A percentile compares a stretch with the other conserved stretches of the same genome.
Conservation (phyloP, 2,888 invertebrate species). For the Mimas tiliae region DNA sequence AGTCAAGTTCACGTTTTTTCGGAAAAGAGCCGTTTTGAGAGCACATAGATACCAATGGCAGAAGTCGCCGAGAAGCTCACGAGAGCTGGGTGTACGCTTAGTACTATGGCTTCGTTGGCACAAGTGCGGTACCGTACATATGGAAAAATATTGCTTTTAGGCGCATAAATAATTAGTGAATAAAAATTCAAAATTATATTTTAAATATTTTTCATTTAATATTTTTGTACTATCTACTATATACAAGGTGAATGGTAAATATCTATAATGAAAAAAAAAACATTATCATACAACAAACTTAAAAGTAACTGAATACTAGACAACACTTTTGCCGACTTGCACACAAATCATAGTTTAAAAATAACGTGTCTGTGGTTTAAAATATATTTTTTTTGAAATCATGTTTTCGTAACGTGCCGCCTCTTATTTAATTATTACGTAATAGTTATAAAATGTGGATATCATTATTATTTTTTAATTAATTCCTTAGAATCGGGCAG, state of each 20-base stretch:
- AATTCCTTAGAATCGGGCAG: neutral
- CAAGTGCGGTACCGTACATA: too few species aligned
- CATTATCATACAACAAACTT: conserved; percentile 71
- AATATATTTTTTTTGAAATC: neutral
- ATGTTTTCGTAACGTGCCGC: neutral
- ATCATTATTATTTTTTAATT: neutral
- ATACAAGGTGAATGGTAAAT: conserved; percentile 79
- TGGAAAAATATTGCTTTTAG: conserved; percentile 9
- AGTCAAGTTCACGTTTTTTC: too few species aligned
- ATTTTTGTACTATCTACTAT: conserved; percentile 84
- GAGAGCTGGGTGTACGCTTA: too few species aligned
- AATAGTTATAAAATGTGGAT: neutral
- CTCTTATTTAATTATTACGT: neutral
- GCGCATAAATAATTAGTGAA: conserved; percentile 31
- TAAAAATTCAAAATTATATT: conserved; percentile 48
- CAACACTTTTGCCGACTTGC: conserved; percentile 21
- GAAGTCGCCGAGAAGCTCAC: too few species aligned
- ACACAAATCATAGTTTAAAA: conserved; percentile 13
- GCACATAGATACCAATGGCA: too few species aligned
- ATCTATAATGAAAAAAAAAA: conserved; percentile 70
- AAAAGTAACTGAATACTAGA: conserved; percentile 64
- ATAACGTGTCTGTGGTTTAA: conserved; percentile 8
- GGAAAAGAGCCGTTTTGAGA: too few species aligned
- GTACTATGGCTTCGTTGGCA: too few species aligned
- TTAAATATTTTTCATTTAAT: conserved; percentile 75